A percentile compares a stretch with the other conserved stretches of the same genome.
Conservation (phyloP, 2,888 invertebrate species). For the Diarsia mendica region DNA sequence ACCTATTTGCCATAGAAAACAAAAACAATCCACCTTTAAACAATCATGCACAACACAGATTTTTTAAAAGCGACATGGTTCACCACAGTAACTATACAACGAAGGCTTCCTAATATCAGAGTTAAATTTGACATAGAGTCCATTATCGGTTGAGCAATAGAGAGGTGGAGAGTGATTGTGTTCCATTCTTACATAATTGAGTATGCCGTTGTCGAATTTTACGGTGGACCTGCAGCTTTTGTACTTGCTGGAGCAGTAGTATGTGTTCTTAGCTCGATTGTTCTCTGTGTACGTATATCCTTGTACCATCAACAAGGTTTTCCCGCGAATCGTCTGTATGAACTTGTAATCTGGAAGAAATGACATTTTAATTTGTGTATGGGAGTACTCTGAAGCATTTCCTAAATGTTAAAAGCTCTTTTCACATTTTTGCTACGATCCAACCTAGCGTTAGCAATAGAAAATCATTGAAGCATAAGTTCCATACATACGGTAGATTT, state of each 20-base stretch:
- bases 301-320: slow-evolving; percentile 66
- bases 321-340: slow-evolving; percentile 67
- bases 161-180: slow-evolving; percentile 72
- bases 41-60: background rate
- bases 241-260: slow-evolving; percentile 68
- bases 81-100: slow-evolving; percentile 16
- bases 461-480: no score
- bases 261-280: slow-evolving; percentile 68
- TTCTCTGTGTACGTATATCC: slow-evolving; percentile 70
- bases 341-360: slow-evolving; percentile 59
- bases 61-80: background rate
- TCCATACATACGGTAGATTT: no score
- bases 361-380: background rate
- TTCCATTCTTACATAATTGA: slow-evolving; percentile 38
- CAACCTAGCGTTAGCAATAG: background rate
- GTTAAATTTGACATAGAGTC: slow-evolving; percentile 61
- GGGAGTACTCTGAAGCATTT: background rate
- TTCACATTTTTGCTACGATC: background rate
- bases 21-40: background rate
- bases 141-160: slow-evolving; percentile 56
- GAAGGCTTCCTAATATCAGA: slow-evolving; percentile 22
- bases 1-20: background rate
- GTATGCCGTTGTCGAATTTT: slow-evolving; percentile 52
- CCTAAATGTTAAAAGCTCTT: background rate
- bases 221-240: slow-evolving; percentile 66